Base-by-base conservation (phyloP, 2,113 vertebrate genomes). In the Meles meles region DNA sequence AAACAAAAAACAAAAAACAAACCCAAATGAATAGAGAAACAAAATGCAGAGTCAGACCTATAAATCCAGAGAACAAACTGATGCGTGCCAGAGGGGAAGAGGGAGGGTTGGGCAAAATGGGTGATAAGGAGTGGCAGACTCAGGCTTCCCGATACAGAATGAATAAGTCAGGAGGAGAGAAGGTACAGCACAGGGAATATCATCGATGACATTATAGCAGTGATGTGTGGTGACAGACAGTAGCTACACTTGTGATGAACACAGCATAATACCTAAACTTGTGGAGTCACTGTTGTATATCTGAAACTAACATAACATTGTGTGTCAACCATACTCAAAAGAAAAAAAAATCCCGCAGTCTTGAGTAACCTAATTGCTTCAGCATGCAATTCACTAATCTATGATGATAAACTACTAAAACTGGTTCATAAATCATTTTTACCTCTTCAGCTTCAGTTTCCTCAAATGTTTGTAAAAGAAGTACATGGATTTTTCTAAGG, bases 391-490 rank as follows among this genome's bases (percentile, higher is more conserved):
- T 94, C 39, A 71, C 77, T 86, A 29, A 71, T 57, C 31, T 91
- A 34, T 65, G 85, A 49, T 25, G 27, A 80, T 25, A 67, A 84
- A 34, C 86, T 44, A 20, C 25, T 80, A 76, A 77, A 29, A 74
- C 1, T 79, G 44, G 34, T 23, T 97, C 47, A 6, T 34, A 74
- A 42, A 20, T 77, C 72, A 61, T 14, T 69, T 80, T 86, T 63
- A 87, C 13, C 18, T 93, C 34, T 83, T 52, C 20, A 52, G 34
- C 23, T 87, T 86, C 63, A 61, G 49, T 69, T 86, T 95, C 55
- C 89, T 90, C 67, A 88, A 79, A 39, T 69, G 57, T 44, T 81
- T 93, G 27, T 83, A 86, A 84, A 94, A 90, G 25, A 67, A 87
- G 44, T 47, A 5, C 5, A 59, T 20, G 29, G 3, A 47, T 69